These are phyloP conservation scores for Hybos culiciformis DNA, from an alignment of 2,888 invertebrate species.

Conservation along the genomic window DNA sequence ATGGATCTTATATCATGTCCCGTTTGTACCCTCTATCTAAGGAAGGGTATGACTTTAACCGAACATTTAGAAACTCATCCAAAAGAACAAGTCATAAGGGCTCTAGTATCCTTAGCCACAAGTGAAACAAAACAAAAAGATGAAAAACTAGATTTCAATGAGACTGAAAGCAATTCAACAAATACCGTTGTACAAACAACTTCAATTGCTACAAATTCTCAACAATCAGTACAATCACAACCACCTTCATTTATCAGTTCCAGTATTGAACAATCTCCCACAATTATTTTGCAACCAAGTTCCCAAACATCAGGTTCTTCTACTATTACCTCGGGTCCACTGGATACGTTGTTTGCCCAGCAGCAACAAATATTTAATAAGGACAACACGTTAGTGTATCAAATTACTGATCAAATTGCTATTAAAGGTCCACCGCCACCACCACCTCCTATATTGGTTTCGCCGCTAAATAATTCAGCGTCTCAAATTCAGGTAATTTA, in stretches of 20 bases:
- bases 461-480: not conserved
- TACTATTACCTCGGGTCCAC: not conserved
- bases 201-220: no score
- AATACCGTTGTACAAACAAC: not conserved
- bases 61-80: conserved; percentile 75
- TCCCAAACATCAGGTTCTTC: not conserved
- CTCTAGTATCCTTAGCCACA: conserved; percentile 40
- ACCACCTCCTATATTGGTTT: not conserved
- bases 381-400: no score
- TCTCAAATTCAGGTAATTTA: no score
- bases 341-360: no score
- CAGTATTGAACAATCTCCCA: not conserved
- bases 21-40: conserved; percentile 69
- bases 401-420: not conserved
- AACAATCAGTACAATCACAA: not conserved
- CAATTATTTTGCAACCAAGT: not conserved
- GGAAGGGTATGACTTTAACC: conserved; percentile 69
- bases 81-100: conserved; percentile 77
- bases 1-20: conserved; percentile 53
- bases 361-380: no score
- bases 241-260: not conserved
- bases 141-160: conserved; percentile 1
- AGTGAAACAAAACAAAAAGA: conserved; percentile 11
- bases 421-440: not conserved
- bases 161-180: conserved; percentile 1